phyloP scores from a whole-genome alignment of 2,888 invertebrate genomes.

The Atrina japonica region DNA sequence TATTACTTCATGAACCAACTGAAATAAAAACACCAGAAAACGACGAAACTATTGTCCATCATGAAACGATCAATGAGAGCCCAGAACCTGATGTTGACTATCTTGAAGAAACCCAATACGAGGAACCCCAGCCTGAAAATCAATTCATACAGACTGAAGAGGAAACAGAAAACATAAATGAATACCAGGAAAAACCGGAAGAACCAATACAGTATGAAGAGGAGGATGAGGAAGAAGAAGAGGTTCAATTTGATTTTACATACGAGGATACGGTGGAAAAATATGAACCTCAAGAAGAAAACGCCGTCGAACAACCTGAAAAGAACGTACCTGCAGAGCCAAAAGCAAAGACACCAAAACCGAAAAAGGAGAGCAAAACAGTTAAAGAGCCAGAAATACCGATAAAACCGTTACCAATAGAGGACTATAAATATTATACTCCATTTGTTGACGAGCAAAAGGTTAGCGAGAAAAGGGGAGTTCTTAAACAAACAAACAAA shows the following conservation, averaged over 20 bases:
- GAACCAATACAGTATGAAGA: slow-evolving; percentile 5
- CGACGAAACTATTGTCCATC: too few species aligned
- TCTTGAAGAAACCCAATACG: neutral
- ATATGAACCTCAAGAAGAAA: too few species aligned
- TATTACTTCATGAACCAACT: too few species aligned
- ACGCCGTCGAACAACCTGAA: too few species aligned
- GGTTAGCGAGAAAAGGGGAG: neutral
- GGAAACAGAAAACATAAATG: neutral
- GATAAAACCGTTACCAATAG: neutral
- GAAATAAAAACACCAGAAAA: too few species aligned
- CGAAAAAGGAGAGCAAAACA: neutral
- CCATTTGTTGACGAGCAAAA: neutral
- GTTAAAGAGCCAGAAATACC: neutral
- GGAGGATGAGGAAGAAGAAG: neutral
- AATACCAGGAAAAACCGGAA: neutral
- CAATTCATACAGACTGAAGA: neutral
- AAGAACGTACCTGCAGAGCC: too few species aligned
- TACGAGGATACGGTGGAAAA: neutral
- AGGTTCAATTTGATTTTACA: neutral
- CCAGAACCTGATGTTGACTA: too few species aligned
- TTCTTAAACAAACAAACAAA: neutral
- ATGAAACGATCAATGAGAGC: too few species aligned
- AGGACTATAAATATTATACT: neutral
- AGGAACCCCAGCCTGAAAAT: neutral
- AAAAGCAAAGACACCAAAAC: too few species aligned